A percentile compares a stretch with the other conserved stretches of the same genome.
phyloP scores from a whole-genome alignment of 2,797 vertebrate species.

The Parotocinclus haroldoi region DNA sequence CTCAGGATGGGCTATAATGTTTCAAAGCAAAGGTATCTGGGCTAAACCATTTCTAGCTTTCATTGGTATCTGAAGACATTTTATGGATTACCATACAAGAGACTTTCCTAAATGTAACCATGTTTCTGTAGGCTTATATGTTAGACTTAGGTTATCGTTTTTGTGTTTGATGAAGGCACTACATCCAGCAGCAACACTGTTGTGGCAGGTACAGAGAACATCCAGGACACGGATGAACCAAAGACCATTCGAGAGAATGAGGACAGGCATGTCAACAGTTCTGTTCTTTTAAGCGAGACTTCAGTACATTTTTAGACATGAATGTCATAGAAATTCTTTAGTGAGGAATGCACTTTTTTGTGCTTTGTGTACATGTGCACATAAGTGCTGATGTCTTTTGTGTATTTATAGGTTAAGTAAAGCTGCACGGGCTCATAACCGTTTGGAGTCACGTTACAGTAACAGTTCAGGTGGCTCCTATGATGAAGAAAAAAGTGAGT shows the following conservation, averaged over 20 bases:
- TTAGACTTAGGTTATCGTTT: conserved; percentile 1
- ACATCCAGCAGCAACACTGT: conserved; percentile 97
- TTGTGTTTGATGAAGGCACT: conserved; percentile 73
- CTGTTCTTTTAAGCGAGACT: too few species aligned
- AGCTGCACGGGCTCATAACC: conserved; percentile 86
- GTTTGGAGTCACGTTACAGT: conserved; percentile 96
- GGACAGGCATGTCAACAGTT: conserved; percentile 77
- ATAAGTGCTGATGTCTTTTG: conserved; percentile 3
- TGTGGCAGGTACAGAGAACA: conserved; percentile 89
- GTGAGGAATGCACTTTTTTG: not conserved
- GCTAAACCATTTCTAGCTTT: too few species aligned
- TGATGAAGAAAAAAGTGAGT: conserved; percentile 96
- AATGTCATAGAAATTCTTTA: too few species aligned
- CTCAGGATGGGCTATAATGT: too few species aligned
- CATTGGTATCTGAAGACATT: too few species aligned
- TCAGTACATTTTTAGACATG: too few species aligned
- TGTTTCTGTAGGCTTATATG: too few species aligned
- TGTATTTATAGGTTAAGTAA: conserved; percentile 74
- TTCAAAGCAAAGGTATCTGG: too few species aligned
- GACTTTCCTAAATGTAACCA: too few species aligned
- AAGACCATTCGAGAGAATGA: conserved; percentile 86
- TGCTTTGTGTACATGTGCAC: conserved; percentile 9
- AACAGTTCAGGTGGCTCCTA: conserved; percentile 98
- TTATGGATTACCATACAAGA: too few species aligned
- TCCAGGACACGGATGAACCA: conserved; percentile 84